phyloP scores from a whole-genome alignment of 1,140 invertebrate genomes.

The Phortica variegata region DNA sequence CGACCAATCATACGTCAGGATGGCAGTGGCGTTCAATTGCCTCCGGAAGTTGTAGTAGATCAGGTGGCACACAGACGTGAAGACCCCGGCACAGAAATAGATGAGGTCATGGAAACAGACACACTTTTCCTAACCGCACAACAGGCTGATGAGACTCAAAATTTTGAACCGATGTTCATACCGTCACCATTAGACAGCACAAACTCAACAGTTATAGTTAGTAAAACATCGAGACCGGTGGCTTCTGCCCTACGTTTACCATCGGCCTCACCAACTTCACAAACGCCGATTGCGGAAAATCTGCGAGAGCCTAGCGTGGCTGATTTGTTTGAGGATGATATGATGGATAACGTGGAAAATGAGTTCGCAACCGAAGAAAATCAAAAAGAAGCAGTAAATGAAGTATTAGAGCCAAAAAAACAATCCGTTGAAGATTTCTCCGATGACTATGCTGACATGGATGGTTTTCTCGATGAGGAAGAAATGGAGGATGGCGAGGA shows the following conservation, averaged over 20 bases:
- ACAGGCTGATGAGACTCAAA: slow-evolving; percentile 60
- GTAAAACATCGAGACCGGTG: slow-evolving; percentile 53
- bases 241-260: slow-evolving; percentile 30
- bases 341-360: slow-evolving; percentile 5
- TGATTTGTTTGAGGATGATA: slow-evolving; percentile 23
- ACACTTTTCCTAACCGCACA: slow-evolving; percentile 48
- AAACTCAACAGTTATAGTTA: slow-evolving; percentile 57
- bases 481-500: slow-evolving; percentile 56
- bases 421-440: no score
- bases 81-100: slow-evolving; percentile 59
- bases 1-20: slow-evolving; percentile 72
- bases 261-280: slow-evolving; percentile 29
- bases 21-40: slow-evolving; percentile 52
- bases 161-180: slow-evolving; percentile 74
- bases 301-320: slow-evolving; percentile 48
- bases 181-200: slow-evolving; percentile 66
- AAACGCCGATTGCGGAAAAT: slow-evolving; percentile 25
- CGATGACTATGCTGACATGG: slow-evolving; percentile 19
- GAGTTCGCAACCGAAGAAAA: slow-evolving; percentile 6
- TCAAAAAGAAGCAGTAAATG: neutral
- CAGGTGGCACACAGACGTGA: slow-evolving; percentile 58
- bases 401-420: no score
- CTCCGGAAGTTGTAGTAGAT: slow-evolving; percentile 57
- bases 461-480: slow-evolving; percentile 25
- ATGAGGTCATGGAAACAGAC: slow-evolving; percentile 58